These are phyloP conservation scores for Sarcoramphus papa DNA, from an alignment of 2,797 vertebrate species.

Conservation along the genomic window DNA sequence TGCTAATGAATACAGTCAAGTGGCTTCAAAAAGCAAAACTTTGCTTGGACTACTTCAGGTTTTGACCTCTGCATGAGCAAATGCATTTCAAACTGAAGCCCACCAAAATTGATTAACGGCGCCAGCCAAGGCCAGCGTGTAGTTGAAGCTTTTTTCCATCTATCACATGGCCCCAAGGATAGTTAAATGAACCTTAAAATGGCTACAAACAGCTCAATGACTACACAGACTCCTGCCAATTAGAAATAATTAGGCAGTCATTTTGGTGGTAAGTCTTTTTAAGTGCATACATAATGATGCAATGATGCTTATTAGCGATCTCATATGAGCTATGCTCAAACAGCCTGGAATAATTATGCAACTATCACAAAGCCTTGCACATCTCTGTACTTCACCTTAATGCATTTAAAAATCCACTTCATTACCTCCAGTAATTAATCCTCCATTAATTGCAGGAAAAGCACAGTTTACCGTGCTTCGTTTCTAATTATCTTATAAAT, in stretches of 20 bases:
- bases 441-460: constrained; percentile 99
- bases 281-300: constrained; percentile 99
- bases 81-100: constrained; percentile 78
- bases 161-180: constrained; percentile 86
- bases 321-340: constrained; percentile 89
- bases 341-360: constrained; percentile 96
- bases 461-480: constrained; percentile 98
- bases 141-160: constrained; percentile 76
- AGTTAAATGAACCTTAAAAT: constrained; percentile 90
- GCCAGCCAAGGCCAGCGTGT: constrained; percentile 74
- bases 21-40: constrained; percentile 81
- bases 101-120: constrained; percentile 80
- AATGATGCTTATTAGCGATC: constrained; percentile 98
- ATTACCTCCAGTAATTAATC: constrained; percentile 99
- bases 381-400: constrained; percentile 99
- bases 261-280: constrained; percentile 98
- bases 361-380: constrained; percentile 97
- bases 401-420: constrained; percentile 99
- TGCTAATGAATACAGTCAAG: constrained; percentile 83
- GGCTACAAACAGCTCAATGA: constrained; percentile 95
- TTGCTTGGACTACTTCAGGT: constrained; percentile 76
- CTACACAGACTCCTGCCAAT: constrained; percentile 97
- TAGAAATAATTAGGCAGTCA: constrained; percentile 99
- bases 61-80: constrained; percentile 79
- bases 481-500: constrained; percentile 99